Evolutionary conservation across 2,797 vertebrate genomes (phyloP).

Genomic region (Antennarius maculatus): DNA sequence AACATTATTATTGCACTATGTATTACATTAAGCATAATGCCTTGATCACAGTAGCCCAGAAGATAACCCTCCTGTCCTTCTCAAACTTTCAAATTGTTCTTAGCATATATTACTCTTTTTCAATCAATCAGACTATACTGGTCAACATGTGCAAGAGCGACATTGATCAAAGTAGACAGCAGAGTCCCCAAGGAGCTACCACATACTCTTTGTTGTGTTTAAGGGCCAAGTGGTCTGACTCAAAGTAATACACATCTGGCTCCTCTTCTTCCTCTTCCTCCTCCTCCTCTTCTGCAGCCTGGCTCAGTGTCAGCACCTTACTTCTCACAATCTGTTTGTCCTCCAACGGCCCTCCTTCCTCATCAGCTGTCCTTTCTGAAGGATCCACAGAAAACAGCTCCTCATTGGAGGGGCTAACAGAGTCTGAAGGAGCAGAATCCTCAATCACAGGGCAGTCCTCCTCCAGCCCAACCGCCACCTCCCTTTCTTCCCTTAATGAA

Average conservation of each 20-base stretch:
- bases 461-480: constrained; percentile 75
- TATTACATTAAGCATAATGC: too few relatives aligned
- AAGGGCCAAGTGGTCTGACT: constrained; percentile 99
- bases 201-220: constrained; percentile 99
- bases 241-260: constrained; percentile 99
- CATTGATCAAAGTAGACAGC: constrained; percentile 32
- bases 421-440: constrained; percentile 52
- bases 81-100: constrained; percentile 13
- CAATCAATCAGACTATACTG: constrained; percentile 34
- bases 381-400: constrained; percentile 71
- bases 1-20: too few relatives aligned
- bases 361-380: constrained; percentile 74
- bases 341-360: constrained; percentile 62
- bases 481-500: constrained; percentile 85
- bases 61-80: too few relatives aligned
- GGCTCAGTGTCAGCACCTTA: constrained; percentile 85
- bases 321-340: constrained; percentile 78
- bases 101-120: constrained; percentile 21
- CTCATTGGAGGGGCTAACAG: constrained; percentile 51
- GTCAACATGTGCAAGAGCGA: constrained; percentile 36
- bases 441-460: constrained; percentile 70
- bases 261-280: constrained; percentile 87
- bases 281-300: constrained; percentile 62
- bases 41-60: too few relatives aligned
- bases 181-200: constrained; percentile 56